Evolutionary conservation across 2,888 invertebrate species (phyloP).

Genomic region (Lycaena phlaeas): DNA sequence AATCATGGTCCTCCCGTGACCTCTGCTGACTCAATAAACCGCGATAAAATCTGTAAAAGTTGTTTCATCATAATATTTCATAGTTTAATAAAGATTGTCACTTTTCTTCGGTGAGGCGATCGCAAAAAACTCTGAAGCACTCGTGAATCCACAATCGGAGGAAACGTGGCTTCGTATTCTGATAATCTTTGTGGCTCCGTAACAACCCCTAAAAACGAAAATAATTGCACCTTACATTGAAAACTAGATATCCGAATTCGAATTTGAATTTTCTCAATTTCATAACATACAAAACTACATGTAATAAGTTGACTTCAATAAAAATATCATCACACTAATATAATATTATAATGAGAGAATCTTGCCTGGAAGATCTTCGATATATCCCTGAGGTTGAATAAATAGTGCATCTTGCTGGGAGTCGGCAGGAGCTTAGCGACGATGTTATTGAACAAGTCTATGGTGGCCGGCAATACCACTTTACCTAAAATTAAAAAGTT

Average conservation of each 20-base stretch:
- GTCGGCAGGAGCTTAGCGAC: conserved; percentile 85
- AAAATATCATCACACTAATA: too few species aligned
- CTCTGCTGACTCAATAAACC: too few species aligned
- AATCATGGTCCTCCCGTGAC: too few species aligned
- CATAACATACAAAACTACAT: too few species aligned
- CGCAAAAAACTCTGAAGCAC: conserved; percentile 86
- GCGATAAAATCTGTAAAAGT: too few species aligned
- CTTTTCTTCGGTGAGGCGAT: conserved; percentile 85
- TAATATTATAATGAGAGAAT: too few species aligned
- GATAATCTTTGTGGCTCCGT: conserved; percentile 82
- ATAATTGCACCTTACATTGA: conserved; percentile 35
- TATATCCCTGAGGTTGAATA: conserved; percentile 91
- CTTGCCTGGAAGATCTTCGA: conserved; percentile 80
- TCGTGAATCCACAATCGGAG: conserved; percentile 91
- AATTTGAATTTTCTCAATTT: too few species aligned
- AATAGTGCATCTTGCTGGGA: conserved; percentile 90
- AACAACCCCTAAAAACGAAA: conserved; percentile 77
- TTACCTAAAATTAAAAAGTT: conserved; percentile 73
- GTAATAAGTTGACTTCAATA: too few species aligned
- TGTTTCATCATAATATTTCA: too few species aligned
- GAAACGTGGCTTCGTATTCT: conserved; percentile 79
- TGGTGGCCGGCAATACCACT: conserved; percentile 80
- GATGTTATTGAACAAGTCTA: conserved; percentile 84
- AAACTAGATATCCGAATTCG: too few species aligned
- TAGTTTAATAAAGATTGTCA: conserved; percentile 52